phyloP scores from a whole-genome alignment of 1,140 invertebrate species.

The Brachionus koreanus region DNA sequence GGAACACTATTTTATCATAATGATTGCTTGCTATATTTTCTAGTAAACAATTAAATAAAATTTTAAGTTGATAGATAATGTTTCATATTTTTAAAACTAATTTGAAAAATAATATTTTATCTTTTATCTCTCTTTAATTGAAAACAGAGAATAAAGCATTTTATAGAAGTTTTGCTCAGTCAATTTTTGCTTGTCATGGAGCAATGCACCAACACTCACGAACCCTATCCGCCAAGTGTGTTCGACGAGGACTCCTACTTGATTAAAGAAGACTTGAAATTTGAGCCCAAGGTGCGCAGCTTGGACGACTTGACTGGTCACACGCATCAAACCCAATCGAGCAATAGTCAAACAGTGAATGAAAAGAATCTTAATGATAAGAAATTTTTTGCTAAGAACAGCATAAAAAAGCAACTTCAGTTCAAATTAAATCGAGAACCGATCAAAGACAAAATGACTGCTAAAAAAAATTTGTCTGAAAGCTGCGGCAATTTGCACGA shows the following conservation, averaged over 20 bases:
- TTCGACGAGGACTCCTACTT: not conserved
- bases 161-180: not conserved
- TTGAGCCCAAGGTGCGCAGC: not conserved
- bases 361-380: not conserved
- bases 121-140: not conserved
- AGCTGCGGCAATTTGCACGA: slow-evolving; percentile 16
- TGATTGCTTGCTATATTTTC: not conserved
- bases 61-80: not conserved
- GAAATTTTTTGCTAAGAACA: not conserved
- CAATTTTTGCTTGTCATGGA: not conserved
- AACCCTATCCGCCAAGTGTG: not conserved
- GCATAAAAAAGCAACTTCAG: slow-evolving; percentile 11
- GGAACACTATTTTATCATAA: not conserved
- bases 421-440: not conserved
- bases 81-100: not conserved
- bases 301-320: not conserved
- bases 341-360: not conserved
- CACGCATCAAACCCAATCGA: not conserved
- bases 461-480: not conserved
- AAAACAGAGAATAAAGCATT: not conserved
- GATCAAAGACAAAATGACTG: not conserved
- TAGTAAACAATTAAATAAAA: not conserved
- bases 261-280: not conserved
- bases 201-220: not conserved
- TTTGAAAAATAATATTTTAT: not conserved